These are phyloP conservation scores for Chelonoidis abingdonii DNA, from an alignment of 2,113 vertebrate species.

Conservation along the genomic window DNA sequence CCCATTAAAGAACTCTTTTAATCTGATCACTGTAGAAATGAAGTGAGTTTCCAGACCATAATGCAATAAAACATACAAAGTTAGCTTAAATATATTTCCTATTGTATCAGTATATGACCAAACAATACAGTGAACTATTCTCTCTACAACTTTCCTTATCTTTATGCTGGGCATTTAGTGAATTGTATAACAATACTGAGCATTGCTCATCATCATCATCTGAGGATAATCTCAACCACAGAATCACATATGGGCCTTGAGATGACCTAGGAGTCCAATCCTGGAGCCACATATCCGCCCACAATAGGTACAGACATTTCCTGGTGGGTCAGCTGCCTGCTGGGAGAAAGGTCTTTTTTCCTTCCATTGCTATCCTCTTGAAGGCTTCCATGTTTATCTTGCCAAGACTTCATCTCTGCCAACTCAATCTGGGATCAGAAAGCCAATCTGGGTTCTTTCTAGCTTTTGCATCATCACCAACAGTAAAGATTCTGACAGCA, in stretches of 20 bases:
- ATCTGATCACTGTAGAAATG: conserved; percentile 56
- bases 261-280: too few species aligned
- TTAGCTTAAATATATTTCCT: conserved; percentile 16
- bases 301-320: too few species aligned
- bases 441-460: background rate
- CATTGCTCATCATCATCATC: background rate
- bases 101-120: conserved; percentile 52
- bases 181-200: background rate
- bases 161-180: conserved; percentile 24
- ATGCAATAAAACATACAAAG: conserved; percentile 62
- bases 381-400: background rate
- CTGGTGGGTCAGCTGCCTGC: too few species aligned
- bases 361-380: background rate
- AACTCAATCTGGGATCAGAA: background rate
- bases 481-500: background rate
- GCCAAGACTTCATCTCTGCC: background rate
- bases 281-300: too few species aligned
- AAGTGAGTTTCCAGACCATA: conserved; percentile 59
- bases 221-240: too few species aligned
- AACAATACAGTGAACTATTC: conserved; percentile 20
- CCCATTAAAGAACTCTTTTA: background rate
- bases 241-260: too few species aligned
- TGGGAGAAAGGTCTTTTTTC: too few species aligned
- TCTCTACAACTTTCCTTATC: background rate
- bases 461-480: background rate